Base-by-base conservation (phyloP, 1,140 invertebrate genomes). In the Drosophila ananassae region DNA sequence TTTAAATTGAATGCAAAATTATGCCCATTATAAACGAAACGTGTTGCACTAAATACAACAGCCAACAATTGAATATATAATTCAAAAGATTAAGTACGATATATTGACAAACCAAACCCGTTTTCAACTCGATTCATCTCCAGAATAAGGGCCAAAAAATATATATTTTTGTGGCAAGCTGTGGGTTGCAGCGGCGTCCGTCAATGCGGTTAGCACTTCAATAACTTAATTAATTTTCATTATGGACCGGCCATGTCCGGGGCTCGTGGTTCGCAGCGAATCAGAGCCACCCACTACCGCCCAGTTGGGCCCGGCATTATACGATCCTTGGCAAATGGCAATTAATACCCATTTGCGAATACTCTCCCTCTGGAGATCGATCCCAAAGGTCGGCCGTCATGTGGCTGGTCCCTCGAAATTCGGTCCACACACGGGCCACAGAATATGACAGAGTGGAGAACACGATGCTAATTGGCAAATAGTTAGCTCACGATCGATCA, bases 271-370 rank as follows among this genome's bases (percentile, higher is more conserved):
- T 67, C 41, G 41, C 7, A 47, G 28, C 51, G 39, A 54, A 63
- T 56, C 56, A 13, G 30, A 12, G 13, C 46, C 32, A 48, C 50
- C 66, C 46, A 30, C 59, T 41, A 41, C 56, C 79, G 39, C 75
- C 75, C 71, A 83, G 69, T 82, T 83, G 79, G 56, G 48, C 22
- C 56, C 8, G 32, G 28, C 57, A 48, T 79, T 78, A 69, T 69
- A 57, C 30, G 51, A 68, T 71, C 67, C 67, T 41, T 24, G 34
- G 24, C 66, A 63, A 71, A 69, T 71, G 63, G 10, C 30, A 74
- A 82, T 82, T 82, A 83, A 69, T 74, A 78, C 56, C 63, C 69
- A 79, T 56, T 57, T 69, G 74, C 63, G 59, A 78, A 64, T 64
- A 44, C 41, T 28, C 50, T 41, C 63, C 62, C 52, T n/a, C 5